Evolutionary conservation across 2,888 invertebrate species (phyloP).

Genomic region (Drepanosiphum platanoidis): DNA sequence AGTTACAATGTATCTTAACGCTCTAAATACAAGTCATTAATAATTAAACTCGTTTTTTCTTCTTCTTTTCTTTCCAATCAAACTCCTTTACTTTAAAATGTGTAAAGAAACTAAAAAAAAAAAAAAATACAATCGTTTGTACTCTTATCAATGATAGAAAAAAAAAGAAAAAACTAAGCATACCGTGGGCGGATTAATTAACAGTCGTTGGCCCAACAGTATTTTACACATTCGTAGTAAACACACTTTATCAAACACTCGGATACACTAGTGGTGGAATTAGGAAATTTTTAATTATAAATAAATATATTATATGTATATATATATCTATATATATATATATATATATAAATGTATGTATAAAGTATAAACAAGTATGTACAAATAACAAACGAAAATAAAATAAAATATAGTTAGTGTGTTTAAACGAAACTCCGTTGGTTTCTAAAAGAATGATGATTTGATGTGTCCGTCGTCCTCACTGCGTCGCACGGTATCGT

Average conservation of each 20-base stretch:
- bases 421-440: not conserved
- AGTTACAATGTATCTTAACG: not conserved
- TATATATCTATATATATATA: no score
- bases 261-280: slow-evolving; percentile 11
- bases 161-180: slow-evolving; percentile 3
- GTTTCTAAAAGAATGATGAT: slow-evolving; percentile 16
- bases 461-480: not conserved
- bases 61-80: no score
- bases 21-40: not conserved
- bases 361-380: slow-evolving; percentile 1
- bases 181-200: slow-evolving; percentile 34
- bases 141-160: not conserved
- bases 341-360: no score
- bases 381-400: slow-evolving; percentile 11
- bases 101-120: no score
- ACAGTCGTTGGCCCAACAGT: slow-evolving; percentile 40
- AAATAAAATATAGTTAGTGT: slow-evolving; percentile 10
- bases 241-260: not conserved
- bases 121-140: slow-evolving; percentile 15
- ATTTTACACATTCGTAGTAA: slow-evolving; percentile 26
- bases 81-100: no score
- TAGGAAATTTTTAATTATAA: slow-evolving; percentile 20
- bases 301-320: no score
- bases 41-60: no score
- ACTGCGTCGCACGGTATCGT: not conserved